Conservation (phyloP, 1,140 invertebrate genomes). For the Anastrepha ludens region DNA sequence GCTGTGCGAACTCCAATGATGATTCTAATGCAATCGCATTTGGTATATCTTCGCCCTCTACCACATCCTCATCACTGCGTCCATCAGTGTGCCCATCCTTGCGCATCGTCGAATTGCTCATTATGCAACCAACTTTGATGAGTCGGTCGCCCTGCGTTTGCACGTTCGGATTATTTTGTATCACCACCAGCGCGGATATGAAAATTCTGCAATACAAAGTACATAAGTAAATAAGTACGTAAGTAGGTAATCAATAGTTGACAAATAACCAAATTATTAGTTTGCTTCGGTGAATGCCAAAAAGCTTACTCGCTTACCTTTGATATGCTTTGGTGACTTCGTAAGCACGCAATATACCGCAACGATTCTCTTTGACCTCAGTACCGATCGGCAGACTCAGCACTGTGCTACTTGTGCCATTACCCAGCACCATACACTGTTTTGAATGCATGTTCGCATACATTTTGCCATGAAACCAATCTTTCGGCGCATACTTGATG, state of each 20-base stretch:
- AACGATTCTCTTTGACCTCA: slow-evolving; percentile 70
- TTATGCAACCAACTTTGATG: slow-evolving; percentile 80
- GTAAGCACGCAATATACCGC: slow-evolving; percentile 69
- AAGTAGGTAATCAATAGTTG: not conserved
- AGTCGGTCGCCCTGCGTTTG: slow-evolving; percentile 81
- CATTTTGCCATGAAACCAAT: slow-evolving; percentile 77
- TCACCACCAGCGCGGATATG: slow-evolving; percentile 78
- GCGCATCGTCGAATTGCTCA: slow-evolving; percentile 65
- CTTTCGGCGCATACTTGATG: slow-evolving; percentile 77
- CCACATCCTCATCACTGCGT: not conserved
- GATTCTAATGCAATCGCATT: slow-evolving; percentile 70
- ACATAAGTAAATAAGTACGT: not conserved
- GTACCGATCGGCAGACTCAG: slow-evolving; percentile 67
- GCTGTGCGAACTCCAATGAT: slow-evolving; percentile 67
- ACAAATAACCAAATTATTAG: slow-evolving; percentile 16
- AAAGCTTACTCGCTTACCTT: slow-evolving; percentile 56
- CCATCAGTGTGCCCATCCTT: slow-evolving; percentile 42
- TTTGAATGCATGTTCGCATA: slow-evolving; percentile 80
- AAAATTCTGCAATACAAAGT: slow-evolving; percentile 75
- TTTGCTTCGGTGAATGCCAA: slow-evolving; percentile 45
- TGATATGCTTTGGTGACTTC: slow-evolving; percentile 69
- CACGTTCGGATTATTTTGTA: slow-evolving; percentile 81
- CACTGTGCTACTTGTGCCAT: slow-evolving; percentile 66
- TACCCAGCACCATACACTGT: slow-evolving; percentile 75
- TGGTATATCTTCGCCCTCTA: slow-evolving; percentile 56